Evolutionary conservation across 2,888 invertebrate species (phyloP), one percentile per base, ranked within the genome.

Genomic region (Sarcophaga rosellei): DNA sequence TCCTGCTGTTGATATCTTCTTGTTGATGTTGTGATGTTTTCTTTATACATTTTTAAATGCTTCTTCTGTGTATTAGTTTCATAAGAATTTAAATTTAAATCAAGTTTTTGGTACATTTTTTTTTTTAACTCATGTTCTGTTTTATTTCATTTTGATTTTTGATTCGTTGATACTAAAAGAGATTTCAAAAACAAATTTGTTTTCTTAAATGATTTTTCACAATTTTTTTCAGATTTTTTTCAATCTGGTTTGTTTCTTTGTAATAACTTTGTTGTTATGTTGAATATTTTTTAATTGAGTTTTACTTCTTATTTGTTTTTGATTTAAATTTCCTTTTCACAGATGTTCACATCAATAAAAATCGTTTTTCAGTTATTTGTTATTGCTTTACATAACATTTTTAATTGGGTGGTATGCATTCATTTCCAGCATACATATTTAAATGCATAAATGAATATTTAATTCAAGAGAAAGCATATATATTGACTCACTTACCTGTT

Each of bases 41-140:
- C 17, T 11, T 65, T n/a, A 35, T 3, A 10, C 53, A 53, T 53
- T 53, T 53, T 35, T 25, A 2, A 25, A 1, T n/a, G 4, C 4
- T 66, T 72, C 66, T 70, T 70, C 35, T 35, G 35, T 61, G 4
- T 75, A 61, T 79, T 44, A 15, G 4, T 70, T 80, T 80, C 70
- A 23, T 12, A 21, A 53, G 45, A 70, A 59, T 61, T 75, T 10
- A 61, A 53, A 47, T 75, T 79, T 59, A 65, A 17, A 10, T 75
- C 35, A 53, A 79, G 61, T 61, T 65, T 75, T 76, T 62, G 15
- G 61, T 35, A 73, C 44, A 65, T 63, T 53, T 47, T 53, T 21
- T 47, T 25, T 17, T 53, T 53, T 53, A 53, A 17, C 53, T 15
- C 53, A 53, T 53, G 5, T 53, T 53, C 3, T 17, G 12, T 53